A percentile compares a stretch with the other conserved stretches of the same genome.
phyloP scores from a whole-genome alignment of 2,113 vertebrate genomes.

The Lophotis ruficrista region DNA sequence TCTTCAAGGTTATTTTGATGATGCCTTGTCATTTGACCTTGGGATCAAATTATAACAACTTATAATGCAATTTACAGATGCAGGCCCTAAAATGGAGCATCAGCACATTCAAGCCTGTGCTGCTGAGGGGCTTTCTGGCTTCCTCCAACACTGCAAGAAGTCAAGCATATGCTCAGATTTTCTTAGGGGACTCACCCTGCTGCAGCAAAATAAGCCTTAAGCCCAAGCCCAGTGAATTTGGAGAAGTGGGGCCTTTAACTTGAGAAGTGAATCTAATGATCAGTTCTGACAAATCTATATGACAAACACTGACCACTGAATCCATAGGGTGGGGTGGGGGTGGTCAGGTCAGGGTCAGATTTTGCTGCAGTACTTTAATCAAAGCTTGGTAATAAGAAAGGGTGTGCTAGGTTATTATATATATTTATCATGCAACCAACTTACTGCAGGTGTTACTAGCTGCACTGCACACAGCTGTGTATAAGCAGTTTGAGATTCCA shows the following conservation, averaged over 20 bases:
- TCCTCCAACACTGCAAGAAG: not conserved
- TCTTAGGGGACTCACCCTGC: not conserved
- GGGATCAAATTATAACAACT: not conserved
- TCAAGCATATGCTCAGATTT: not conserved
- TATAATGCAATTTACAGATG: not conserved
- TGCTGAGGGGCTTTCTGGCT: not conserved
- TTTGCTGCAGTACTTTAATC: not conserved
- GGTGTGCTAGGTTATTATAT: not conserved
- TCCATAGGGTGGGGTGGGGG: no score
- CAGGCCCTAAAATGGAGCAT: not conserved
- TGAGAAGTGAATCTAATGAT: not conserved
- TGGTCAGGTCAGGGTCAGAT: not conserved
- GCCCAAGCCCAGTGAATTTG: not conserved
- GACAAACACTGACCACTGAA: not conserved
- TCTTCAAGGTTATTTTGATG: not conserved
- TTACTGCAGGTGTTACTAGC: not conserved
- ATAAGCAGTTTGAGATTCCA: not conserved
- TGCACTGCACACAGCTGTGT: not conserved
- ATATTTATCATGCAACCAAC: not conserved
- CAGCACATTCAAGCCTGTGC: not conserved
- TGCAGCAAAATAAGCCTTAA: not conserved
- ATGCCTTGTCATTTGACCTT: not conserved
- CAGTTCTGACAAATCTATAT: not conserved
- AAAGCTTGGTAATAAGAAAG: not conserved
- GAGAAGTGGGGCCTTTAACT: fast-evolving